Evolutionary conservation across 2,888 invertebrate genomes (phyloP), one percentile per base, ranked within the genome.

Genomic region (Oxyteleia sp.): DNA sequence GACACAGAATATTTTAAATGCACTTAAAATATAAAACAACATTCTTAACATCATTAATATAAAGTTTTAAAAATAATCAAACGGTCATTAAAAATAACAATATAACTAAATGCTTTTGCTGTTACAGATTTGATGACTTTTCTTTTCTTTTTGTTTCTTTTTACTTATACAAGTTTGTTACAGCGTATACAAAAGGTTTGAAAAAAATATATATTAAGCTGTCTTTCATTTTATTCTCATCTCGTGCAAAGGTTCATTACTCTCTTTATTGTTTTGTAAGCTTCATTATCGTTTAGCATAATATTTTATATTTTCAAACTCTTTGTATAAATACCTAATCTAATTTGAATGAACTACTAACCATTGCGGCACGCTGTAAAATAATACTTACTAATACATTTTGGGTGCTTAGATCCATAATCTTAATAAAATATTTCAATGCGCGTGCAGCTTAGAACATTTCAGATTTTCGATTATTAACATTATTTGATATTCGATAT

Each of bases 391-490:
- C 84, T 84, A 84, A 84, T 84, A 72, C 71, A 26, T 80, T 74
- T 81, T 80, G 76, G 80, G 84, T 68, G 84, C 80, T 84, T 81
- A 66, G 41, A 75, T 57, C 35, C 76, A 76, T 68, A 76, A 61
- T 81, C 57, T 76, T 45, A 76, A 76, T 81, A 84, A 84, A 84
- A 84, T 84, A 80, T 87, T 76, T 86, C 86, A 85, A 87, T 84
- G 86, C 84, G 86, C 85, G 85, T 81, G 81, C 84, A 81, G 82
- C 85, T 87, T 86, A 82, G 82, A n/a, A 86, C 84, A 61, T 76
- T 79, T 68, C 81, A 61, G 76, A 26, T 32, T 79, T 71, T 75
- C 68, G 20, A 47, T 72, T 80, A 76, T 76, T 84, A 84, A 84
- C 84, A 84, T 79, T 49, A 26, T 41, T 66, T 59, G 38, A 76